Conservation (phyloP, 2,888 invertebrate genomes). For the Muscina levida region DNA sequence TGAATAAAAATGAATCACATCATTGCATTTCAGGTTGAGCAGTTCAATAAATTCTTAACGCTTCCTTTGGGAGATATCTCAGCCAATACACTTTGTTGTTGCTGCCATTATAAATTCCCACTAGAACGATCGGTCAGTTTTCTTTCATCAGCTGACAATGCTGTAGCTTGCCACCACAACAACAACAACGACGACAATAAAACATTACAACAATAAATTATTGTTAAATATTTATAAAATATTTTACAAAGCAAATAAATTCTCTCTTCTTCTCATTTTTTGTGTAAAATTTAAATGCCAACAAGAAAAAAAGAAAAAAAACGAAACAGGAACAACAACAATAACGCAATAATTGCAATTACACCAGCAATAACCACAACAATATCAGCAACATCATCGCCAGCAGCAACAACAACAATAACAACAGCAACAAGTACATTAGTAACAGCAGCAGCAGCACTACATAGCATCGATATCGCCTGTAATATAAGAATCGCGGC, state of each 20-base stretch:
- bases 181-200: conserved; percentile 6
- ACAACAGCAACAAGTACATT: neutral
- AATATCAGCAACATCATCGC: conserved; percentile 19
- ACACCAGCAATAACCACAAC: conserved; percentile 28
- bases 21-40: too few relatives aligned
- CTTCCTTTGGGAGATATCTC: too few relatives aligned
- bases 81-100: too few relatives aligned
- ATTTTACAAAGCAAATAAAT: conserved; percentile 17
- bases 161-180: neutral
- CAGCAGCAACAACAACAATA: neutral
- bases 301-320: too few relatives aligned
- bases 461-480: neutral
- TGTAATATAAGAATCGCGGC: neutral
- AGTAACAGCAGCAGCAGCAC: neutral
- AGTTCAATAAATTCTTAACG: too few relatives aligned
- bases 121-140: neutral
- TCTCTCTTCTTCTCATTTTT: too few relatives aligned
- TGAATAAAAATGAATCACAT: too few relatives aligned
- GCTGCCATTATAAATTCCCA: too few relatives aligned
- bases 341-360: conserved; percentile 25
- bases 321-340: conserved; percentile 6
- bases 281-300: too few relatives aligned
- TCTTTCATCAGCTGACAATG: too few relatives aligned
- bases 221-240: conserved; percentile 6
- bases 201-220: conserved; percentile 38